Evolutionary conservation across 2,113 vertebrate genomes (phyloP), one percentile per base, ranked within the genome.

Genomic region (Catharus fuscescens): DNA sequence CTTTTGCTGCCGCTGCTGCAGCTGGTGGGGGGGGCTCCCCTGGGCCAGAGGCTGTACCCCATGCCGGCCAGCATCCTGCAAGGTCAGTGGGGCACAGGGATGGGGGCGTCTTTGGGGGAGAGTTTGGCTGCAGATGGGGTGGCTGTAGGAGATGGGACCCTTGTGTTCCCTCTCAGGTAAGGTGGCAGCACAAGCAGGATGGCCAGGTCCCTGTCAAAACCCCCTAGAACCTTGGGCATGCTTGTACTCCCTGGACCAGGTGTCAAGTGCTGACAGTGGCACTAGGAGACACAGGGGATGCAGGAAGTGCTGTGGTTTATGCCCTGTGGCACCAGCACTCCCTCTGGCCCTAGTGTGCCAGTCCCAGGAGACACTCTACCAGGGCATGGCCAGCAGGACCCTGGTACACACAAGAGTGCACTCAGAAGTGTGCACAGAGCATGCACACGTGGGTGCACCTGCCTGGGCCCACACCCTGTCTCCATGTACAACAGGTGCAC

Each of bases 31-130:
- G 98, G 97, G 6, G 98, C 97, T 34, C 98, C 98, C 17, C 34
- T 98, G 45, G 97, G 95, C 88, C 98, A 98, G 96, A 98, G 98
- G 87, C 97, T 98, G 70, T 98, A 98, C 98, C 98, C 97, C 96
- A 98, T 99, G 98, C 98, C 99, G 7, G 97, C 97, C 85, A 95
- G 94, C 65, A 91, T 98, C 34, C 97, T 99, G 36, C 98, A 98
- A 99, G 99, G 99, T 99, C 98, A 96, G 97, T 91, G 67, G 54
- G 69, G 67, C 72, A 17, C 1, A 14, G 74, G 87, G 85, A 47
- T 0, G 23, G 72, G 88, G 34, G 25, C 9, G 10, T 54, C 60
- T 71, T 70, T 86, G 44, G 0, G 52, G 92, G 67, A 42, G 47
- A 67, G 42, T 73, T 66, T 50, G 73, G 34, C 57, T 56, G 72